A percentile compares a stretch with the other conserved stretches of the same genome.
phyloP scores from a whole-genome alignment of 2,888 invertebrate genomes.

The Pristionchus entomophagus region DNA sequence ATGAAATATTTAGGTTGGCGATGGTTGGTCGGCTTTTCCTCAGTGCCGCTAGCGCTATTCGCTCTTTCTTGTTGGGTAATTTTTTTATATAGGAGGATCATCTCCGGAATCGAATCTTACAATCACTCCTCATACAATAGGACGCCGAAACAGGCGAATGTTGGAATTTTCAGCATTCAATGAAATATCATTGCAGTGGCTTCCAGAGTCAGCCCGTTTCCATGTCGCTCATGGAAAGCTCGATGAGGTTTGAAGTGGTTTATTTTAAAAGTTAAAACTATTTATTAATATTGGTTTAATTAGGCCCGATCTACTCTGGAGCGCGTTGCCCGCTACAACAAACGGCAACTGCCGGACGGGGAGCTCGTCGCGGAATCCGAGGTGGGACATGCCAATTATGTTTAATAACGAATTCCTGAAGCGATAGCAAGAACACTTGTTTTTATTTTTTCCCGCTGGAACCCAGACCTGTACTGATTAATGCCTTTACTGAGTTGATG shows the following conservation, averaged over 20 bases:
- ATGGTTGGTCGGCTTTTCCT: slow-evolving; percentile 90
- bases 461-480: too few relatives aligned
- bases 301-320: slow-evolving; percentile 86
- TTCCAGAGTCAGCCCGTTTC: slow-evolving; percentile 92
- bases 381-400: too few relatives aligned
- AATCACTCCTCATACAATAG: too few relatives aligned
- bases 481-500: too few relatives aligned
- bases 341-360: slow-evolving; percentile 89
- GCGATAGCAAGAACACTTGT: too few relatives aligned
- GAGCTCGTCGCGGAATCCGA: slow-evolving; percentile 82
- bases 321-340: slow-evolving; percentile 89
- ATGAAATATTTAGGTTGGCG: slow-evolving; percentile 86
- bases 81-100: too few relatives aligned
- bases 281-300: background rate
- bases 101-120: background rate
- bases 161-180: background rate
- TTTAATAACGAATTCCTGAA: too few relatives aligned
- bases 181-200: slow-evolving; percentile 82
- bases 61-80: slow-evolving; percentile 63
- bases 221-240: slow-evolving; percentile 87
- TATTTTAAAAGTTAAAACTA: too few relatives aligned
- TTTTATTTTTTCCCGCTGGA: too few relatives aligned
- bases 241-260: background rate
- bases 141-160: background rate
- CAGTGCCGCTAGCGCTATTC: slow-evolving; percentile 89